These are phyloP conservation scores for Sebastes schlegelii DNA, from an alignment of 2,113 vertebrate species.

Conservation along the genomic window DNA sequence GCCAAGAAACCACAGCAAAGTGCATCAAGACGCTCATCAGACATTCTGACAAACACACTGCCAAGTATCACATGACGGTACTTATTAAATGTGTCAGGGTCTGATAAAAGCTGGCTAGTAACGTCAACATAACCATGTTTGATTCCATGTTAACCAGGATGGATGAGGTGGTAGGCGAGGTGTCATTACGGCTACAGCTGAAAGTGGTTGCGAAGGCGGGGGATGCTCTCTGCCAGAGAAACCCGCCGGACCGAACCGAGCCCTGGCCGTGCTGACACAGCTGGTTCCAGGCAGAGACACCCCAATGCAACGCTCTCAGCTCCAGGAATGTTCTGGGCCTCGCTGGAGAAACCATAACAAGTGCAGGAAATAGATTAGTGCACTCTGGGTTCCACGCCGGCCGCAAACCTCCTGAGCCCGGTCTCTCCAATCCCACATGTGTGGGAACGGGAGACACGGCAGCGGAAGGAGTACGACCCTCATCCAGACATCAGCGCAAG, in stretches of 20 bases:
- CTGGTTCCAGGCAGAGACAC: constrained; percentile 78
- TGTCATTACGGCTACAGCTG: constrained; percentile 37
- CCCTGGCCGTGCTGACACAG: constrained; percentile 90
- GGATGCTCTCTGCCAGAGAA: constrained; percentile 41
- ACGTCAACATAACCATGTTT: constrained; percentile 32
- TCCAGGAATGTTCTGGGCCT: constrained; percentile 83
- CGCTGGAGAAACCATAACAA: constrained; percentile 93
- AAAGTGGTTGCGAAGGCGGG: constrained; percentile 29
- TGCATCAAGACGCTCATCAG: constrained; percentile 47
- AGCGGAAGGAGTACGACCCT: constrained; percentile 41
- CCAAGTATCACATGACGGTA: constrained; percentile 53
- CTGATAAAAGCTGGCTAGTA: constrained; percentile 23
- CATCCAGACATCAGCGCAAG: constrained; percentile 16
- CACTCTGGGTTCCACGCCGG: constrained; percentile 84
- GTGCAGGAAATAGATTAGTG: constrained; percentile 93
- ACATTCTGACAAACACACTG: constrained; percentile 43
- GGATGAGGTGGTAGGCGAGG: constrained; percentile 56
- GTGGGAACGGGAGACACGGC: constrained; percentile 70
- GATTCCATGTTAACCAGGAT: constrained; percentile 50
- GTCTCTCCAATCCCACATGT: constrained; percentile 82
- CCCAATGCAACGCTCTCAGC: constrained; percentile 63
- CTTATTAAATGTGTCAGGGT: constrained; percentile 46
- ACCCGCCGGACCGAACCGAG: constrained; percentile 56
- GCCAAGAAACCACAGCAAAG: constrained; percentile 63
- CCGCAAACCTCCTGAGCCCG: constrained; percentile 73